Evolutionary conservation across 2,888 invertebrate genomes (phyloP), one percentile per base, ranked within the genome.

Genomic region (Idaea dimidiata): DNA sequence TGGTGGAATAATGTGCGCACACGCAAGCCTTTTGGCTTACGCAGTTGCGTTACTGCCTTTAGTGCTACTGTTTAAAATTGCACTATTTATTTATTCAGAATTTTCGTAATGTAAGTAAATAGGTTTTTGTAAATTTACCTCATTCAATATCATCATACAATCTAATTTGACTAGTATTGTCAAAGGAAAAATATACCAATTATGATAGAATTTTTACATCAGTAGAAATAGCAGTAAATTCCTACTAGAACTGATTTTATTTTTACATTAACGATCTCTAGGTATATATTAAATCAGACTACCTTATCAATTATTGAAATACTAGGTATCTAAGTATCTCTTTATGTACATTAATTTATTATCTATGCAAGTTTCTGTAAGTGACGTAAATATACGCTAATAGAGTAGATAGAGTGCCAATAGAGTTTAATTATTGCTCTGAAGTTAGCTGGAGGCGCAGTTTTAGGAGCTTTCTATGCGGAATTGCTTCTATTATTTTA

Each of bases 331-430:
- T 6, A 16, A 57, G 24, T 59, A 14, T 8, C 43, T 43, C 43
- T 43, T 43, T 43, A 43, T 43, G 43, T 43, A 43, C 43, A 43
- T 43, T 43, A 43, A 43, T 43, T 43, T 43, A 24, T 24, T 24
- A 43, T 14, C 10, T 43, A 65, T 59, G 66, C 74, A 76, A 72
- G 67, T 72, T 71, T 43, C 43, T 43, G 43, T 43, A 43, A 43
- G 43, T 43, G 43, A 43, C 43, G 43, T 43, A 43, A 43, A 43
- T 43, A 43, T 43, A 43, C 24, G 24, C 43, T 43, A 43, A 43
- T 43, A 43, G 43, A 43, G 43, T 43, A 43, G 43, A 10, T 43
- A 10, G 43, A 43, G 43, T 43, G 7, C 43, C 10, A 43, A 43
- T 43, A 8, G 14, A 43, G 14, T 2, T 7, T 43, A 10, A 43